Conservation (phyloP, 2,797 vertebrate genomes). For the Megaceryle alcyon region DNA sequence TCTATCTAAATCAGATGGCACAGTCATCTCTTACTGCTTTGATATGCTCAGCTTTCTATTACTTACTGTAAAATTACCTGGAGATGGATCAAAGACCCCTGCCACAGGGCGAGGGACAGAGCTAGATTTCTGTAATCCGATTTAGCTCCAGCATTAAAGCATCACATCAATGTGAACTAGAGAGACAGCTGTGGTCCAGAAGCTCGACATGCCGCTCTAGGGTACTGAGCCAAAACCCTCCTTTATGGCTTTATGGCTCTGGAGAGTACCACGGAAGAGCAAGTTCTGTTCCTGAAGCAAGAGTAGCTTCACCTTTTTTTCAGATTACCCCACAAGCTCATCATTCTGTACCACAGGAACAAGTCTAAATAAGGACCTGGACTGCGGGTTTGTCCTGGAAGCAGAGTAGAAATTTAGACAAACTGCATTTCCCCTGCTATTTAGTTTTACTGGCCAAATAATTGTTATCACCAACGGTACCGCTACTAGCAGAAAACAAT, state of each 20-base stretch:
- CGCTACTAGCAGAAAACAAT: background rate
- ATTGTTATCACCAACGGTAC: background rate
- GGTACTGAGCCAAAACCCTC: background rate
- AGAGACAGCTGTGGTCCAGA: conserved; percentile 24
- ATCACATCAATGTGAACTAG: background rate
- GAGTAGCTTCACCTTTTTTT: background rate
- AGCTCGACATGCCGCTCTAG: background rate
- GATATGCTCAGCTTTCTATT: background rate
- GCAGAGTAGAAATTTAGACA: background rate
- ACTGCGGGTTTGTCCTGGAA: background rate
- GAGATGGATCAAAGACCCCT: conserved; percentile 17
- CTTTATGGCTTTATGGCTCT: background rate
- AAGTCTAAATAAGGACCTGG: background rate
- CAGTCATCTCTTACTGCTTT: background rate
- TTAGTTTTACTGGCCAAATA: background rate
- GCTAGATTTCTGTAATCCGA: background rate
- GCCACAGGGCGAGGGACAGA: background rate
- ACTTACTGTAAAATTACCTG: background rate
- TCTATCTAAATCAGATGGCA: background rate
- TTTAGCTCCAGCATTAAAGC: conserved; percentile 32
- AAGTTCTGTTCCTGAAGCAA: background rate
- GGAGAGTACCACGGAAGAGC: background rate
- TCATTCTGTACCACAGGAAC: background rate
- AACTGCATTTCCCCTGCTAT: background rate
- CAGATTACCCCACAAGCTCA: background rate